phyloP scores from a whole-genome alignment of 2,888 invertebrate genomes.

The Drosophila nr. medialis region DNA sequence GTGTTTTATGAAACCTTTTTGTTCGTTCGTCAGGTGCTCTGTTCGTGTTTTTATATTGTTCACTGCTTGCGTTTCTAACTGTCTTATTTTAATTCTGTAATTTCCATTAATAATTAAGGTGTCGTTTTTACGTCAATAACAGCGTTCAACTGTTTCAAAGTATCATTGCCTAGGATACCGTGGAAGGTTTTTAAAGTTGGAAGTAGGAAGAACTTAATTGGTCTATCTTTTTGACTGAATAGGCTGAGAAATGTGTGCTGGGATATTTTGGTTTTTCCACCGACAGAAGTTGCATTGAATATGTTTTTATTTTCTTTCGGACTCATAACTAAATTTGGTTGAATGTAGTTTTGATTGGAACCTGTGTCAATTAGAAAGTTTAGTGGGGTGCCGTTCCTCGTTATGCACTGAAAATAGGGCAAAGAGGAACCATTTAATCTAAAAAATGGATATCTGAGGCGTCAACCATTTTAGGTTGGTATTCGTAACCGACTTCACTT shows the following conservation, averaged over 20 bases:
- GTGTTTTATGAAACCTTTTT: not conserved
- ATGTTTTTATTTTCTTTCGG: not conserved
- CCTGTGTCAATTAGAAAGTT: not conserved
- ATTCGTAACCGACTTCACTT: not conserved
- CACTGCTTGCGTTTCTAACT: not conserved
- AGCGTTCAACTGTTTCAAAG: not conserved
- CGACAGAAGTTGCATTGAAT: not conserved
- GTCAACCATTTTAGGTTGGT: not conserved
- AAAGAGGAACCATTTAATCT: not conserved
- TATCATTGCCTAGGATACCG: not conserved
- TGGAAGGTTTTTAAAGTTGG: not conserved
- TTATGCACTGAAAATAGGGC: not conserved
- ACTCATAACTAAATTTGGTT: not conserved
- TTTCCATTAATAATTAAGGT: not conserved
- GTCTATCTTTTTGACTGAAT: not conserved
- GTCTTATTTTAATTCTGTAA: not conserved
- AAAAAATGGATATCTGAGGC: conserved; percentile 2
- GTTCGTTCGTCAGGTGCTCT: not conserved
- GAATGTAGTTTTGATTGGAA: not conserved
- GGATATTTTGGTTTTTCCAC: not conserved
- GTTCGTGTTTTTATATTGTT: not conserved
- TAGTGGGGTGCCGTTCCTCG: not conserved
- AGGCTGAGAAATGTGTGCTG: not conserved
- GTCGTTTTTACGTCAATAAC: not conserved
- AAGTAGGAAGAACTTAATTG: not conserved